Conservation (phyloP, 2,113 vertebrate species). For the Chinchilla lanigera region DNA sequence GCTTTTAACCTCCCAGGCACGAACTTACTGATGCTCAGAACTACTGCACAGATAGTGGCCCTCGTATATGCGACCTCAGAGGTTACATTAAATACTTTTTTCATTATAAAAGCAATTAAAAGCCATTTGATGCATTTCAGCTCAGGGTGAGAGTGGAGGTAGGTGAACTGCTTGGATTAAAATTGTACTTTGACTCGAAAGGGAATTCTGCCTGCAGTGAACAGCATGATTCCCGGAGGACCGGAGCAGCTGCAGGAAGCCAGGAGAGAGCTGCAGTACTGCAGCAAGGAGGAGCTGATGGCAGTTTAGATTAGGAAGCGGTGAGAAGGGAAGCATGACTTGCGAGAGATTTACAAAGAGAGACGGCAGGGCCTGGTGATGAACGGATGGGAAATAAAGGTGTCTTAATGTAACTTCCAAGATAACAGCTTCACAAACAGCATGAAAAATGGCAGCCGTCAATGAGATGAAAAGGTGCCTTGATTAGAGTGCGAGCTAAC, state of each 20-base stretch:
- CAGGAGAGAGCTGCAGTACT: neutral
- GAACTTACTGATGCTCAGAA: slow-evolving; percentile 23
- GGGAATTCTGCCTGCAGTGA: neutral
- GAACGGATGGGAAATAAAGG: neutral
- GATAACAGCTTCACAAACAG: neutral
- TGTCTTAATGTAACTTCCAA: neutral
- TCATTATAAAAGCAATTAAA: neutral
- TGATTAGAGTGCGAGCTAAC: neutral
- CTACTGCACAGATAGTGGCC: neutral
- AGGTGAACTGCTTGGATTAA: neutral
- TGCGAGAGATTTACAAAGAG: neutral
- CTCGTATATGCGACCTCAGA: neutral
- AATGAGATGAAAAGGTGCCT: neutral
- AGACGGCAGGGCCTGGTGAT: neutral
- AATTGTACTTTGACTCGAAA: neutral
- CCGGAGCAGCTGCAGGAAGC: neutral
- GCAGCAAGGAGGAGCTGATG: neutral
- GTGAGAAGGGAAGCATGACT: neutral
- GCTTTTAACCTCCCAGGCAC: neutral
- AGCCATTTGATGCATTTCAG: neutral
- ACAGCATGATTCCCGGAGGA: neutral
- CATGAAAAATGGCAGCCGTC: neutral
- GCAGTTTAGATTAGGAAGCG: neutral
- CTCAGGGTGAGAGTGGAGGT: neutral
- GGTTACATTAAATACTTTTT: neutral